Evolutionary conservation across 2,113 vertebrate species (phyloP).

Genomic region (Lophura nycthemera): DNA sequence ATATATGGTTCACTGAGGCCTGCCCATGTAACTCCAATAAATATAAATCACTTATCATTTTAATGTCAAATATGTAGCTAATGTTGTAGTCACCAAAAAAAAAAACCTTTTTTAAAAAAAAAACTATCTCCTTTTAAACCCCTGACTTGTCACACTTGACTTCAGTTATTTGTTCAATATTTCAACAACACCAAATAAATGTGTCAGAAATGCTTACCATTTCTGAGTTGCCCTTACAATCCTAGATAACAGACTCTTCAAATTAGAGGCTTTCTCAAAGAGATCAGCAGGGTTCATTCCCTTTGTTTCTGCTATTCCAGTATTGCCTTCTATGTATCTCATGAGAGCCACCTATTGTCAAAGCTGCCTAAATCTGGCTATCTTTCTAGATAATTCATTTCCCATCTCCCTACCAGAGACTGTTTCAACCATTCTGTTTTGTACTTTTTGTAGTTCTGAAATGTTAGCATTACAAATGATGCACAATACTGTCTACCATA

Average conservation of each 20-base stretch:
- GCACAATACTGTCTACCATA: background rate
- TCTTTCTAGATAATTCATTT: constrained; percentile 5
- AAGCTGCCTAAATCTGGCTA: background rate
- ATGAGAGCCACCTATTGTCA: background rate
- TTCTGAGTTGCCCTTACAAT: constrained; percentile 43
- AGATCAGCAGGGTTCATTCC: background rate
- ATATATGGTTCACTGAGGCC: constrained; percentile 27
- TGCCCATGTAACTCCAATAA: constrained; percentile 65
- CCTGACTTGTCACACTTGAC: constrained; percentile 49
- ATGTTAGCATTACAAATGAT: background rate
- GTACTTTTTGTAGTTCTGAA: background rate
- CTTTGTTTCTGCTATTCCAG: background rate
- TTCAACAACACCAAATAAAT: constrained; percentile 58
- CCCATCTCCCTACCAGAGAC: background rate
- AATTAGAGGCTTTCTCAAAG: constrained; percentile 6
- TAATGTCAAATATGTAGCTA: constrained; percentile 59
- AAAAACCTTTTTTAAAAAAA: no score
- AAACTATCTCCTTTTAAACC: constrained; percentile 47
- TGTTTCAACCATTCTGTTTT: background rate
- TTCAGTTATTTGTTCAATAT: constrained; percentile 57
- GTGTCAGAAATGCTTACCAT: constrained; percentile 26
- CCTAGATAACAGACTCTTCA: constrained; percentile 30
- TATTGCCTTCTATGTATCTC: background rate
- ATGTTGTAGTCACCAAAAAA: constrained; percentile 67
- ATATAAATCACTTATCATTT: constrained; percentile 59